Conservation (phyloP, 2,888 invertebrate genomes). For the Diplolepis rosae region DNA sequence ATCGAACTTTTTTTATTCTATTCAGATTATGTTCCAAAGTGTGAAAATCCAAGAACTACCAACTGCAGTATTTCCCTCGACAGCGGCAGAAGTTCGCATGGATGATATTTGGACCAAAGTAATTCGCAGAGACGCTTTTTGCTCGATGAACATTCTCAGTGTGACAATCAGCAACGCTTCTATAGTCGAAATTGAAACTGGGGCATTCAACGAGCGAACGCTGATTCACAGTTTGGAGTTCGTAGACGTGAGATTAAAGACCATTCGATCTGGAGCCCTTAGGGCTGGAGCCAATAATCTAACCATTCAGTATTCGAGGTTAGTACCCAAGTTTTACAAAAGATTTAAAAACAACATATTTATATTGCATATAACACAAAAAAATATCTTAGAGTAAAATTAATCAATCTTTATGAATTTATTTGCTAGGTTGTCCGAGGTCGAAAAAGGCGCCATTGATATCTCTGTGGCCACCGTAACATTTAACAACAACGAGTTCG, state of each 20-base stretch:
- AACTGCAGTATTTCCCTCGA: slow-evolving; percentile 79
- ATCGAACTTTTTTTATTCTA: slow-evolving; percentile 45
- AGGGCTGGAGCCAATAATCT: slow-evolving; percentile 80
- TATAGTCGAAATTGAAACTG: slow-evolving; percentile 78
- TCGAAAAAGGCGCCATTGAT: slow-evolving; percentile 80
- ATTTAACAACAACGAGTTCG: slow-evolving; percentile 79
- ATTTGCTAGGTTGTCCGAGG: slow-evolving; percentile 76
- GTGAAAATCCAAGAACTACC: slow-evolving; percentile 78
- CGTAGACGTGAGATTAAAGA: slow-evolving; percentile 77
- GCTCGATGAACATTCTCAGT: slow-evolving; percentile 79
- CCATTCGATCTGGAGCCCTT: slow-evolving; percentile 78
- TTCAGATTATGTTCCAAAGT: slow-evolving; percentile 81
- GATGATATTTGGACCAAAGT: slow-evolving; percentile 76
- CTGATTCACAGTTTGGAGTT: slow-evolving; percentile 79
- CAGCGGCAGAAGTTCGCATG: slow-evolving; percentile 78
- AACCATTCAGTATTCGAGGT: slow-evolving; percentile 81
- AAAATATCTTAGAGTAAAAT: neutral
- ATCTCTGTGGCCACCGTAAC: slow-evolving; percentile 78
- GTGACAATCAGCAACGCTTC: slow-evolving; percentile 79
- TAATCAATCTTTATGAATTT: neutral
- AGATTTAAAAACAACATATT: no score
- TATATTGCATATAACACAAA: no score
- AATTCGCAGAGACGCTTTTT: slow-evolving; percentile 80
- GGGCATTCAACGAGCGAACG: slow-evolving; percentile 79
- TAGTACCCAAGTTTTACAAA: slow-evolving; percentile 50